phyloP scores from a whole-genome alignment of 2,113 vertebrate genomes.

The Stigmatopora nigra region DNA sequence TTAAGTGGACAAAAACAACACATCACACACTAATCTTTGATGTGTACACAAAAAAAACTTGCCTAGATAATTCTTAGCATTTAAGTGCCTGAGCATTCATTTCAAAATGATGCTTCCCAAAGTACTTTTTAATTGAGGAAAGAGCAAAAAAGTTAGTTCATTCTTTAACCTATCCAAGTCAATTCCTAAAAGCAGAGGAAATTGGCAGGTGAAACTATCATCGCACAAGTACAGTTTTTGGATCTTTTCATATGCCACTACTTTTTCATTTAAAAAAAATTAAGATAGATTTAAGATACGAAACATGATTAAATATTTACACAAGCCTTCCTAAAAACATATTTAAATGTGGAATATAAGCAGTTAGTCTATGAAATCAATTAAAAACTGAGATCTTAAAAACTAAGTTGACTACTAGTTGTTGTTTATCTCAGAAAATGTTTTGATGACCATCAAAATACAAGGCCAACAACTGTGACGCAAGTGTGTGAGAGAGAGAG shows the following conservation, averaged over 20 bases:
- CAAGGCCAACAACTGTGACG: background rate
- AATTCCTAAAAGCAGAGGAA: background rate
- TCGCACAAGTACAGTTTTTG: conserved; percentile 2
- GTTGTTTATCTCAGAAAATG: background rate
- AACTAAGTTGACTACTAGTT: background rate
- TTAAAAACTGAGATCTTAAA: no score
- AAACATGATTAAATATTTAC: no score
- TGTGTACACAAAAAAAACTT: conserved; percentile 30
- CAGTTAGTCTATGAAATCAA: no score
- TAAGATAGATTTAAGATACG: no score
- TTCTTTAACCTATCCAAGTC: background rate
- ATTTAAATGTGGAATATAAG: background rate
- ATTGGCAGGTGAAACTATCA: background rate
- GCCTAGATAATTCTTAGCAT: conserved; percentile 34
- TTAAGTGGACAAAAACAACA: conserved; percentile 32
- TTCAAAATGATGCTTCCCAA: conserved; percentile 1
- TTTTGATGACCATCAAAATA: background rate
- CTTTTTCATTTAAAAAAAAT: background rate
- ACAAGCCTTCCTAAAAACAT: background rate
- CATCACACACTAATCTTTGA: conserved; percentile 50
- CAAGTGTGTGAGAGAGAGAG: conserved; percentile 6
- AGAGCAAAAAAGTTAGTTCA: background rate
- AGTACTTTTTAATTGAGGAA: conserved; percentile 3
- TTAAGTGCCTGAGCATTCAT: conserved; percentile 25
- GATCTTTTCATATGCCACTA: background rate